These are phyloP conservation scores for Heliconius cydno DNA, from an alignment of 2,888 invertebrate species.

Conservation along the genomic window DNA sequence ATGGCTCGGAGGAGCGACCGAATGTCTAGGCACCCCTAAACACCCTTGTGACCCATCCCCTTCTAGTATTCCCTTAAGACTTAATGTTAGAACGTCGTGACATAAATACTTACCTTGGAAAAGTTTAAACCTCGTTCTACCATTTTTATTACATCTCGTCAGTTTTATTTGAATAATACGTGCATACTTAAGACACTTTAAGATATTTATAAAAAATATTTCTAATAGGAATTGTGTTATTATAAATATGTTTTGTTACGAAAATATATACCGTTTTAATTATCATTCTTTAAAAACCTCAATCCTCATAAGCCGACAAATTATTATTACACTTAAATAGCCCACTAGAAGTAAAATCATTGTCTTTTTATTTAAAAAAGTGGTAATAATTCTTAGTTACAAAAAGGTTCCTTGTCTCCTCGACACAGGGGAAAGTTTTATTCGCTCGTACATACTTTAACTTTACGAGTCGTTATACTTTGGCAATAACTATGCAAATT, in stretches of 20 bases:
- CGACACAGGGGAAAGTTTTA: slow-evolving; percentile 50
- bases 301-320: background rate
- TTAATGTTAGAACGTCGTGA: slow-evolving; percentile 71
- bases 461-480: slow-evolving; percentile 45
- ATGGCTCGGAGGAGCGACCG: slow-evolving; percentile 61
- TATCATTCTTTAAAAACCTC: background rate
- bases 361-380: slow-evolving; percentile 51
- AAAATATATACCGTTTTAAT: background rate
- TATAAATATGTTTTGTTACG: background rate
- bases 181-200: slow-evolving; percentile 39
- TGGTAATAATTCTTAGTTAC: slow-evolving; percentile 45
- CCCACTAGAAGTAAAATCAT: slow-evolving; percentile 28
- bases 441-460: slow-evolving; percentile 48
- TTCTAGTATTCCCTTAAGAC: slow-evolving; percentile 62
- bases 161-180: slow-evolving; percentile 50
- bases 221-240: background rate
- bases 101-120: slow-evolving; percentile 74
- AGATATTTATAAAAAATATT: background rate
- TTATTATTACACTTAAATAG: slow-evolving; percentile 4
- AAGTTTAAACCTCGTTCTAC: slow-evolving; percentile 71
- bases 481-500: slow-evolving; percentile 47
- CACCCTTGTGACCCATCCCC: slow-evolving; percentile 67
- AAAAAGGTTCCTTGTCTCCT: slow-evolving; percentile 53
- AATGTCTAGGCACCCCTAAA: slow-evolving; percentile 60
- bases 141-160: slow-evolving; percentile 63